Evolutionary conservation across 1,140 invertebrate species (phyloP), one percentile per base, ranked within the genome.

Genomic region (Trissolcus basalis): DNA sequence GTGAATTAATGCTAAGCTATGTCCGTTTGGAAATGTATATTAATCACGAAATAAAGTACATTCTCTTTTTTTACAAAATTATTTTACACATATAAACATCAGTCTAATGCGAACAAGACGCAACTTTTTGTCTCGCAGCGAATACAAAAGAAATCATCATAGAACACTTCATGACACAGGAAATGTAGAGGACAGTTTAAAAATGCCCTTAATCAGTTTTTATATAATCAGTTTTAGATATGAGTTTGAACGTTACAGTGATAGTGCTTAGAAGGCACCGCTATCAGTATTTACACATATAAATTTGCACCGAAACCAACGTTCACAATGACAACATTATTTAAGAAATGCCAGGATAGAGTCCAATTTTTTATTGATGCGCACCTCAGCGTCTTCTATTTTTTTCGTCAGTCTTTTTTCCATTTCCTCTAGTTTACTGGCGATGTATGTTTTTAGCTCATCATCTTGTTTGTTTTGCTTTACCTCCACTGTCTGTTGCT

Each of bases 321-420:
- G n/a, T n/a, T 54, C 47, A 14, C 50, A 47, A 43, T 33, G 51
- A 15, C 32, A 68, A 58, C 43, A 41, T 69, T 39, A 11, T 39
- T 73, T 60, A 43, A 73, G 27, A 49, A 44, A 49, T 73, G 54
- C 45, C 4, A 74, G 10, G 68, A 89, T 88, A 27, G 33, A 19
- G 81, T 88, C 83, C 7, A 89, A 58, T 80, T 87, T 88, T 59
- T 74, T 33, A 56, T 82, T 85, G 3, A 68, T 85, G 15, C 53
- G 80, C 8, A 53, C 15, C 61, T 87, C 85, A 43, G 84, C 70
- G 12, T 82, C 41, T 12, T 86, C 69, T 16, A 88, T 81, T 77
- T 65, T 80, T 54, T 78, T 47, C 53, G 73, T 83, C 5, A 88
- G 32, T 83, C 61, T 86, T 59, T 48, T 54, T 51, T 89, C 87